Evolutionary conservation across 2,113 vertebrate genomes (phyloP), one percentile per base, ranked within the genome.

Genomic region (Donacobius atricapilla): DNA sequence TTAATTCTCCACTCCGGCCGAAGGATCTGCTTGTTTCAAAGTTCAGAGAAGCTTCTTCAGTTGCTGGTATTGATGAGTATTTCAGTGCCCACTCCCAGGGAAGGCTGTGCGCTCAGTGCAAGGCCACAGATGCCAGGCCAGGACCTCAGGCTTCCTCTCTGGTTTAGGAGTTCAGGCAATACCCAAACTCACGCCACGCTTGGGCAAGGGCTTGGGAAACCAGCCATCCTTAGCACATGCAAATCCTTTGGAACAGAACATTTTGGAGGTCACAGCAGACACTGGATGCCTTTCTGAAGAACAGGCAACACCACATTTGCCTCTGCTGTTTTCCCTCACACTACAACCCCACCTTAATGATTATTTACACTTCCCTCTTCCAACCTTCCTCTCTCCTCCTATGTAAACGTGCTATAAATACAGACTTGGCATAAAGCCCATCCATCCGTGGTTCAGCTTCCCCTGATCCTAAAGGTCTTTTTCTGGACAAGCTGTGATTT

Each of bases 401-500:
- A 56, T 56, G 68, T 53, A 96, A 94, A 94, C n/a, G 28, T n/a
- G 48, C 72, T 93, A 91, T 92, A 95, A 96, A 95, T 82, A 92
- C 60, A 87, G 86, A 61, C 48, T 68, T 93, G 94, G 92, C 96
- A 57, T 33, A 84, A 53, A 85, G 94, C 94, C 84, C 91, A 91
- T 87, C 93, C 64, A 83, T 89, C 93, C 58, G 40, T 21, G 37
- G 65, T 83, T 92, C 92, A 91, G 80, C 54, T 85, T 91, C 54
- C 39, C 33, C 70, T 1, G 3, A 47, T 94, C 91, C 89, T 93
- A 93, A 96, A 97, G 63, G 91, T 71, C 83, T 75, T 94, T 92
- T 57, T 95, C 60, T 50, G 92, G 35, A 96, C 73, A 93, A 95
- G 83, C 76, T 94, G 53, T 96, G 87, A 95, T 91, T 96, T 73